Base-by-base conservation (phyloP, 92 coral and sea anemone species). In the Epizoanthus scotinus region DNA sequence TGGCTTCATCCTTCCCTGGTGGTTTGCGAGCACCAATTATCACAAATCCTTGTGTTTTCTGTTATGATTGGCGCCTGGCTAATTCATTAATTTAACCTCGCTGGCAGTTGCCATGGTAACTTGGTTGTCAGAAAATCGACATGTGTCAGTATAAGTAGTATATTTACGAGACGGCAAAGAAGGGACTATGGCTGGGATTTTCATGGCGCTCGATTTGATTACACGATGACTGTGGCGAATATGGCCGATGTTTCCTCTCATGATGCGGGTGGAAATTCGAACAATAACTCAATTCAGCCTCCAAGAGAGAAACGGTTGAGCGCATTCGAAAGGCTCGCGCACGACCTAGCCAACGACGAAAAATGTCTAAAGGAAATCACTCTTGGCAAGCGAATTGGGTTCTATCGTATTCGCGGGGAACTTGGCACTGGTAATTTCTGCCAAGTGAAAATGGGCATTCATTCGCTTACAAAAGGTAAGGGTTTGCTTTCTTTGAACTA, bases 361-460 rank as follows among this genome's bases (percentile, higher is more conserved):
- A 92, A 91, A 36, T 87, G 89, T 60, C 69, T 90, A 59, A 94
- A 96, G 67, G 99, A 96, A 83, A 88, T 96, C 28, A 91, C 98
- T 73, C 94, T 96, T 50, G 98, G 98, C 28, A 96, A 94, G 80
- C 97, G 99, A 59, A 93, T 96, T 10, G 99, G 99, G 24, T 96
- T 96, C 79, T 96, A 96, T 83, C 95, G 99, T 50, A 87, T 96
- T 79, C 96, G 99, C 38, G 99, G 98, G 62, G 99, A 96, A 63
- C 89, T 96, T 17, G 99, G 99, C 47, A 89, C 91, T 34, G 99
- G 99, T n/a, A 96, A 96, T 77, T 96, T 96, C 66, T 96, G 98
- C 58, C 99, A 94, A 89, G 99, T 96, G 15, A 96, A 96, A 83
- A 93, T 96, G 99, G 99, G 99, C 25, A 91, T 96, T 65, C 99